Base-by-base conservation (phyloP, 2,113 vertebrate species). In the Aspidoscelis tigris region DNA sequence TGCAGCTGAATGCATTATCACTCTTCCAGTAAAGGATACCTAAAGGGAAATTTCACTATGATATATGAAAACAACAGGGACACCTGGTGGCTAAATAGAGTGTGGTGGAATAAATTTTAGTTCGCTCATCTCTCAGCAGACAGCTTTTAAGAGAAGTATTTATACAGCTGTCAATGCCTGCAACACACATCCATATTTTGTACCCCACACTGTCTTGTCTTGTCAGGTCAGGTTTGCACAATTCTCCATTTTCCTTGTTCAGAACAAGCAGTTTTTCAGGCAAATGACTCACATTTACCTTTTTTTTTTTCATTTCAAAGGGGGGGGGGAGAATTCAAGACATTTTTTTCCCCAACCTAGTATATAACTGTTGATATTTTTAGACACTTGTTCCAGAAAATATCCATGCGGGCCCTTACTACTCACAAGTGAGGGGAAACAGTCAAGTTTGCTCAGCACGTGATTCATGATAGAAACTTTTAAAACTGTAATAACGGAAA, bases 51-150 rank as follows among this genome's bases (percentile, higher is more conserved):
- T 50, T 55, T 44, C 75, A n/a, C 65, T 43, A 16, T n/a, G 39
- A 43, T 26, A 70, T 8, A 58, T 7, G 39, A n/a, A 78, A 84
- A 50, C 33, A 61, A 44, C 64, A 94, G 69, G 87, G 94, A 53
- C 95, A 96, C 86, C 95, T 94, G 71, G 93, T 93, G 95, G 92
- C 58, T 43, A 74, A 65, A 14, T 41, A 50, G 47, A 22, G 5
- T 72, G 18, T 21, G 11, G 66, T 41, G 50, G 4, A 22, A 9
- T 2, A 10, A 18, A 14, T 24, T 66, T 39, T 68, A 58, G 44
- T 24, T 33, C n/a, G 21, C 43, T 33, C 43, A 14, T 39, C 58
- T 53, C 14, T 21, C 44, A 70, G 26, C 11, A 80, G 68, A 12
- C 47, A 39, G 44, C 10, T 55, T 39, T 26, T 55, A 6, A 55